Base-by-base conservation (phyloP, 2,113 vertebrate genomes). In the Platichthys stellatus region DNA sequence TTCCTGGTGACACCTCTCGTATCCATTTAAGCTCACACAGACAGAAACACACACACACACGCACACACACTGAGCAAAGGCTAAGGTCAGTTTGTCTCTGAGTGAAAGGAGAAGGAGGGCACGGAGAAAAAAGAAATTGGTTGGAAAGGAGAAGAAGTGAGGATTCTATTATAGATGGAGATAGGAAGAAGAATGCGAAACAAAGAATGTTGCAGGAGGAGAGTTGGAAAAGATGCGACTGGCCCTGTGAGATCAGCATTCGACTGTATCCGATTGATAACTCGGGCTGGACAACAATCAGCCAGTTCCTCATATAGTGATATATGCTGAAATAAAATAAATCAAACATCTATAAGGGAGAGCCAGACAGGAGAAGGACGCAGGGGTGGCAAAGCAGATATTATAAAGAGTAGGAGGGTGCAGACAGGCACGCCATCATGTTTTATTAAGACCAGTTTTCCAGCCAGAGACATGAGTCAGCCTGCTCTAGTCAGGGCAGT, bases 381-480 rank as follows among this genome's bases (percentile, higher is more conserved):
- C 61, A 69, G 59, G 69, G 69, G 59, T 76, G 74, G 70, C n/a
- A 66, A 65, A 86, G 76, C 56, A 70, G 75, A 81, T 78, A 78
- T 79, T 76, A 83, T 77, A 74, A 79, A 82, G 72, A 80, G 82
- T 76, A 69, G 72, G 79, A 84, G 56, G 67, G 31, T 61, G 49
- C 69, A 78, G 80, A 83, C 74, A 72, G 72, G 76, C 61, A 69
- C 75, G 74, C 77, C 72, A 67, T 84, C 62, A 80, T 86, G 76
- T 85, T 88, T 84, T 86, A 89, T 91, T 90, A 89, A 91, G 82
- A 74, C 64, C 77, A 80, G 45, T 71, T 85, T 83, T 82, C 66
- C n/a, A 81, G 78, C 78, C 63, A 65, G 76, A 79, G 60, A 68
- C 81, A 76, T 86, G 86, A 90, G 82, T 92, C 87, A 90, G 72